A percentile compares a stretch with the other conserved stretches of the same genome.
Conservation (phyloP, 1,140 invertebrate species). For the Drosophila pallidifrons region DNA sequence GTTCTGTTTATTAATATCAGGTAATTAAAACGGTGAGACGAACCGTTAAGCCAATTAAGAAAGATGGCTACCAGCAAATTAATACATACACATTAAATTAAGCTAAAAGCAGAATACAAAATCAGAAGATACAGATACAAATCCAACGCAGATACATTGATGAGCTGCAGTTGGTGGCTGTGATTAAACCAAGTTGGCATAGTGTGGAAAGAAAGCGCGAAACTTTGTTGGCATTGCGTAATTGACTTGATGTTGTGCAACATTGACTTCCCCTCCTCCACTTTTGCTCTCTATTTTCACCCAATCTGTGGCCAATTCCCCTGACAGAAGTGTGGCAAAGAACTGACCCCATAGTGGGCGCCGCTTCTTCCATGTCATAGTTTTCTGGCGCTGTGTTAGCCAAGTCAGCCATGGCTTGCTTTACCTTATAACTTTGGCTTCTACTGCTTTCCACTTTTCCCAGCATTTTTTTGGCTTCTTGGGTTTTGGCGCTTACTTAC, state of each 20-base stretch:
- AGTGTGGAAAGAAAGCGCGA: constrained; percentile 44
- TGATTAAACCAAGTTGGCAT: constrained; percentile 66
- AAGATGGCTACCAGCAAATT: background rate
- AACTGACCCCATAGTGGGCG: constrained; percentile 5
- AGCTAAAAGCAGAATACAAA: constrained; percentile 24
- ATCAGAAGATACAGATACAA: background rate
- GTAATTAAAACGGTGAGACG: constrained; percentile 19
- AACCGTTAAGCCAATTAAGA: constrained; percentile 11
- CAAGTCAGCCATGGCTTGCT: constrained; percentile 34
- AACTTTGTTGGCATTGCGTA: constrained; percentile 69
- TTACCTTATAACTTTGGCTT: constrained; percentile 62
- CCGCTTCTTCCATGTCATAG: constrained; percentile 58
- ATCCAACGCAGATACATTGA: constrained; percentile 22
- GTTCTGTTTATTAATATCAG: background rate
- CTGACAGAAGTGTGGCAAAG: constrained; percentile 31
- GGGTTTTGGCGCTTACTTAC: constrained; percentile 78
- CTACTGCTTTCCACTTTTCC: constrained; percentile 5
- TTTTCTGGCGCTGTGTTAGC: constrained; percentile 40
- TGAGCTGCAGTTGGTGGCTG: constrained; percentile 45
- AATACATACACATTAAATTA: constrained; percentile 26
- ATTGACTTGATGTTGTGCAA: constrained; percentile 68
- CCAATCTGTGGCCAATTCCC: constrained; percentile 26
- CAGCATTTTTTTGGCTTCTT: constrained; percentile 38
- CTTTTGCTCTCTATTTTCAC: background rate
- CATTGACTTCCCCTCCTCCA: constrained; percentile 24